Conservation (phyloP, 2,113 vertebrate species). For the Leucopsar rothschildi region DNA sequence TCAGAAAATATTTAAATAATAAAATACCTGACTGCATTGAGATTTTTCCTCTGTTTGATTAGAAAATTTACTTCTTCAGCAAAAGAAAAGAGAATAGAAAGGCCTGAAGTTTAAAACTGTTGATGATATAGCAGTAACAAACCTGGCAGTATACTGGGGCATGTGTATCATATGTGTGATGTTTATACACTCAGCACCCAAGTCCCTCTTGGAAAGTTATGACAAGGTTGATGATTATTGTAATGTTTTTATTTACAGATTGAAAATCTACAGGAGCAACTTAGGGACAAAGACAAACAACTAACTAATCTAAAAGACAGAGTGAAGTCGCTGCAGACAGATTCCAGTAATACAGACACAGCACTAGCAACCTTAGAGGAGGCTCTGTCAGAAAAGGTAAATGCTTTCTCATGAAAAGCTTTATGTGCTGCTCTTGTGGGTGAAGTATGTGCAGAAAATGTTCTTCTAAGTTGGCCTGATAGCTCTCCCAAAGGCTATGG, state of each 20-base stretch:
- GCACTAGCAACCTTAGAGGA: constrained; percentile 93
- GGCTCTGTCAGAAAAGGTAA: constrained; percentile 96
- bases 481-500: not conserved
- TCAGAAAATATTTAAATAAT: not conserved
- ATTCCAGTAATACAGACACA: constrained; percentile 97
- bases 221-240: not conserved
- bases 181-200: not conserved
- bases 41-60: not conserved
- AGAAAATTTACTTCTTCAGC: not conserved
- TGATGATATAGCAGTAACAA: not conserved
- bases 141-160: not conserved
- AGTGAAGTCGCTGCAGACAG: constrained; percentile 92
- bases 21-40: not conserved
- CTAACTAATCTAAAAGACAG: constrained; percentile 90
- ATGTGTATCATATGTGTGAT: not conserved
- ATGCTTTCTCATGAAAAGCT: not conserved
- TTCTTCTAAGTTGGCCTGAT: not conserved
- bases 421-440: not conserved
- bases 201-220: not conserved
- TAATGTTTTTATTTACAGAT: constrained; percentile 75
- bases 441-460: not conserved
- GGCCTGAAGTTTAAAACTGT: not conserved
- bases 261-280: constrained; percentile 96
- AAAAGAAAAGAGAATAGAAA: not conserved
- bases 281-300: constrained; percentile 97